Evolutionary conservation across 2,797 vertebrate species (phyloP).

Genomic region (Sebastes cheni): DNA sequence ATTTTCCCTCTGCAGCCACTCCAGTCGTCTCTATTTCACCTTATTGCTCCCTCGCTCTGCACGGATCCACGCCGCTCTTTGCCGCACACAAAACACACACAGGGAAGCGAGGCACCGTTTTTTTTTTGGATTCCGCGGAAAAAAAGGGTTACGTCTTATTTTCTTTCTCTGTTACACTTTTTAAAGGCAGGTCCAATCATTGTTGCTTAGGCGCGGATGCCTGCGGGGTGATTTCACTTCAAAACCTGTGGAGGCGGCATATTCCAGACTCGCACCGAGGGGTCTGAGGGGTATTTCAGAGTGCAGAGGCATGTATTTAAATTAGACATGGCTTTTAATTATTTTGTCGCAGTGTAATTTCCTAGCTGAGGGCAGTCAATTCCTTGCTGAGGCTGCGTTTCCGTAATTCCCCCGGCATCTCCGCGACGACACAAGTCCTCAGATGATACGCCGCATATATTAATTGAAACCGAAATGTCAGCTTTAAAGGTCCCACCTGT

Average conservation of each 20-base stretch:
- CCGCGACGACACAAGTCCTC: slow-evolving; percentile 33
- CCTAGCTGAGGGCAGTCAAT: slow-evolving; percentile 67
- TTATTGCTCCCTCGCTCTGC: slow-evolving; percentile 21
- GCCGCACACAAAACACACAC: neutral
- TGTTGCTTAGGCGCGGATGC: slow-evolving; percentile 22
- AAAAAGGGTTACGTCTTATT: slow-evolving; percentile 50
- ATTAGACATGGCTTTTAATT: slow-evolving; percentile 84
- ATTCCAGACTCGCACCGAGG: slow-evolving; percentile 57
- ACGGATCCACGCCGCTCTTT: neutral
- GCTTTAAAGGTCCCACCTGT: slow-evolving; percentile 58
- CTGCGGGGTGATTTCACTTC: slow-evolving; percentile 51
- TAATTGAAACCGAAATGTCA: slow-evolving; percentile 74
- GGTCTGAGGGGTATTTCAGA: slow-evolving; percentile 64
- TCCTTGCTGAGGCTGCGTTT: slow-evolving; percentile 76
- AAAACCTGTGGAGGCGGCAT: slow-evolving; percentile 74
- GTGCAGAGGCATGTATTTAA: slow-evolving; percentile 69
- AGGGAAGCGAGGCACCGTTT: neutral
- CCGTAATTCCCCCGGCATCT: slow-evolving; percentile 67
- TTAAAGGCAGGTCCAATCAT: slow-evolving; percentile 51
- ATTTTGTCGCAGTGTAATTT: slow-evolving; percentile 80
- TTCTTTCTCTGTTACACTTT: slow-evolving; percentile 36
- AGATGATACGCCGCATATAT: slow-evolving; percentile 40
- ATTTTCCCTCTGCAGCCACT: neutral
- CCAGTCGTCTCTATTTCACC: slow-evolving; percentile 13
- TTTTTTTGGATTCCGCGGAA: slow-evolving; percentile 1